Base-by-base conservation (phyloP, 2,888 invertebrate genomes). In the Tanypteryx hageni region DNA sequence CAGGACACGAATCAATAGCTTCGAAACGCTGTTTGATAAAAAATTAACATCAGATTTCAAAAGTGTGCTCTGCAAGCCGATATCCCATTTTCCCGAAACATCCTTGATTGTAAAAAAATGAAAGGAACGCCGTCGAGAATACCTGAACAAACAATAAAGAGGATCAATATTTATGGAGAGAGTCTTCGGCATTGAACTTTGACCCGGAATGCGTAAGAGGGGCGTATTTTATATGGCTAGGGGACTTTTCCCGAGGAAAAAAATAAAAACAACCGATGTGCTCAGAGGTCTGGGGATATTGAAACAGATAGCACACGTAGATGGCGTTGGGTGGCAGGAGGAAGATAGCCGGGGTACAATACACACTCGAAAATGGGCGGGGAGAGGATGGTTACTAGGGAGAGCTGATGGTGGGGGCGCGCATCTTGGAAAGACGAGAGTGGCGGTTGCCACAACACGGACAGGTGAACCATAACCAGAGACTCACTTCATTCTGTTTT, bases 81-180 rank as follows among this genome's bases (percentile, higher is more conserved):
- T 76, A 76, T 76, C 27, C 44, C 76, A 13, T 76, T 76, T 76
- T 27, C 76, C 27, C 22, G 76, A 76, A 76, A 76, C 76, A 22
- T 27, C 68, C 68, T 68, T 68, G 22, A 16, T 16, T n/a, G 68
- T 9, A 27, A 76, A 76, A 11, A 76, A 64, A 14, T 68, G 68
- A 68, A 76, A 76, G 27, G 22, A 27, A 76, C 64, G 64, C 89
- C 86, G 64, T 31, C 64, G 64, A 68, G 89, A 89, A 89, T 89
- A 86, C 86, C 86, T 86, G 89, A 89, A 64, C 89, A 89, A 89
- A 89, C 89, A 89, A 61, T 89, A 89, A 89, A 89, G 89, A 68
- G 44, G 64, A 68, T 89, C 89, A 64, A 89, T 89, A 89, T 89
- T 89, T 89, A 64, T 31, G 64, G 89, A 68, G 89, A n/a, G 64